These are phyloP conservation scores for Gonioctena quinquepunctata DNA, from an alignment of 1,140 invertebrate genomes.

Conservation along the genomic window DNA sequence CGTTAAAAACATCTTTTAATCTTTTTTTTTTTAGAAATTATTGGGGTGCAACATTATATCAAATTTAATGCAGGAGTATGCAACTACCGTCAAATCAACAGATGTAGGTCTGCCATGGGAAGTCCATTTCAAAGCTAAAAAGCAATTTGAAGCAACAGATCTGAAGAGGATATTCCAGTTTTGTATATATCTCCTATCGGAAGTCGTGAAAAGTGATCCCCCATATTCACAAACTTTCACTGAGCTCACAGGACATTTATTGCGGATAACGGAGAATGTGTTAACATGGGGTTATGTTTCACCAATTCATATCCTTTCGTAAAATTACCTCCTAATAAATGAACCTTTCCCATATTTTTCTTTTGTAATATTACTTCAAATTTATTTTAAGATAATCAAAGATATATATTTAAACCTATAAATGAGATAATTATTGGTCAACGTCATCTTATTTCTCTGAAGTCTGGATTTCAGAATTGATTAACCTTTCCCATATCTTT, in stretches of 20 bases:
- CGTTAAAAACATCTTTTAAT: too few relatives aligned
- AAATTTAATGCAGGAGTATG: constrained; percentile 85
- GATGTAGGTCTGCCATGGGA: constrained; percentile 86
- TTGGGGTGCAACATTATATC: constrained; percentile 81
- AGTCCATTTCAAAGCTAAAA: constrained; percentile 82
- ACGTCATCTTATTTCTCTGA: too few relatives aligned
- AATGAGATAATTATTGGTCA: too few relatives aligned
- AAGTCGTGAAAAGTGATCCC: constrained; percentile 51
- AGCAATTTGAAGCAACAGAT: constrained; percentile 79
- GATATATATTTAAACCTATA: too few relatives aligned
- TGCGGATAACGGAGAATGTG: constrained; percentile 48
- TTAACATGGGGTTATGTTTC: constrained; percentile 51
- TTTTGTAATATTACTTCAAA: too few relatives aligned
- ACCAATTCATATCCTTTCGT: constrained; percentile 67
- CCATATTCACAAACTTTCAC: constrained; percentile 41
- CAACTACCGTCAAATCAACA: constrained; percentile 79
- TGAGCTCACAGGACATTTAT: constrained; percentile 43
- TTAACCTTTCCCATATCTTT: too few relatives aligned
- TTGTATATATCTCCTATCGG: constrained; percentile 47
- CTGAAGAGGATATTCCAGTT: constrained; percentile 75
- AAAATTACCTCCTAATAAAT: too few relatives aligned
- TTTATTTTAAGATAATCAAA: too few relatives aligned
- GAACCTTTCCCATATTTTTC: too few relatives aligned
- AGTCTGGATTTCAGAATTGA: too few relatives aligned
- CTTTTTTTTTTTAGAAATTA: constrained; percentile 61